These are phyloP conservation scores for Trematomus loennbergii DNA, from an alignment of 2,113 vertebrate genomes.

Conservation along the genomic window DNA sequence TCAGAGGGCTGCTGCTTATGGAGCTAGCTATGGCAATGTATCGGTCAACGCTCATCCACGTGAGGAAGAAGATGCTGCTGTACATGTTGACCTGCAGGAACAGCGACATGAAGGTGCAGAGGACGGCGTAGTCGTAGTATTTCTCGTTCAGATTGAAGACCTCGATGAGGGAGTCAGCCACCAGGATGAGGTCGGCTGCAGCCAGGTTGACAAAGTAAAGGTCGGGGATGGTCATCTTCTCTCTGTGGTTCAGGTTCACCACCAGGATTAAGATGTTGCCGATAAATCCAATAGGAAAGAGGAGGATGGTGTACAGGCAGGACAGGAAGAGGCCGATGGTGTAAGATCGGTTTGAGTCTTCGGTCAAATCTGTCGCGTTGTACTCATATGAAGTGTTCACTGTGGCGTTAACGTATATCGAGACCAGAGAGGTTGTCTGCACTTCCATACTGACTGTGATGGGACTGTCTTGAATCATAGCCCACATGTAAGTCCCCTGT, in stretches of 20 bases:
- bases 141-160: slow-evolving; percentile 97
- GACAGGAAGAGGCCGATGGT: slow-evolving; percentile 93
- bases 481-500: slow-evolving; percentile 60
- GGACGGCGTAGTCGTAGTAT: slow-evolving; percentile 94
- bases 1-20: slow-evolving; percentile 89
- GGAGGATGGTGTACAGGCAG: slow-evolving; percentile 94
- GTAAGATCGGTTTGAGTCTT: slow-evolving; percentile 88
- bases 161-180: slow-evolving; percentile 97
- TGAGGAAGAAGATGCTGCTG: slow-evolving; percentile 99
- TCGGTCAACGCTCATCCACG: slow-evolving; percentile 99
- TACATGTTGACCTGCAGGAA: slow-evolving; percentile 99
- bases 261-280: slow-evolving; percentile 96
- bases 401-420: slow-evolving; percentile 83
- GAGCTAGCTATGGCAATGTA: slow-evolving; percentile 93
- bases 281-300: slow-evolving; percentile 96
- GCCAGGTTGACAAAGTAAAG: slow-evolving; percentile 98
- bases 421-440: slow-evolving; percentile 73
- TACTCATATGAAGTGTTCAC: slow-evolving; percentile 81
- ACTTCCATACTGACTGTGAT: slow-evolving; percentile 85
- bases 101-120: slow-evolving; percentile 98
- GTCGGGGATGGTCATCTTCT: slow-evolving; percentile 98
- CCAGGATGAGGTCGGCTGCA: slow-evolving; percentile 93
- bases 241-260: slow-evolving; percentile 94
- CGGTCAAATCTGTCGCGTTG: slow-evolving; percentile 78
- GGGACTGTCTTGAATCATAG: slow-evolving; percentile 52